These are phyloP conservation scores for Mythimna impura DNA, from an alignment of 2,888 invertebrate genomes.

Conservation along the genomic window DNA sequence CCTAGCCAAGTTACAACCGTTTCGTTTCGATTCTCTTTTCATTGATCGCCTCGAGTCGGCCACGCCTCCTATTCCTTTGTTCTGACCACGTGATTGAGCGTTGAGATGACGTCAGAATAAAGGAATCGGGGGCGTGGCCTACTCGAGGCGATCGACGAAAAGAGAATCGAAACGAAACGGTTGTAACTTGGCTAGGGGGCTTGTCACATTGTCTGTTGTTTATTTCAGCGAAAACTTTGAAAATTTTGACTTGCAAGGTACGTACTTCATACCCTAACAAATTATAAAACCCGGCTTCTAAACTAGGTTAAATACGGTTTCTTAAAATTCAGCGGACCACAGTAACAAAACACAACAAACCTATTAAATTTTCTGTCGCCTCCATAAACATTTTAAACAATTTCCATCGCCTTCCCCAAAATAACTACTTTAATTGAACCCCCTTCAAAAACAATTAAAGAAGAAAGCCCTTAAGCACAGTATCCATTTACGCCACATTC, in stretches of 20 bases:
- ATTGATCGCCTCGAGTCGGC: too few species aligned
- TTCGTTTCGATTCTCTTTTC: too few species aligned
- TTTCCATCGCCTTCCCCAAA: constrained; percentile 5
- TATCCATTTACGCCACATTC: constrained; percentile 40
- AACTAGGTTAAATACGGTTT: background rate
- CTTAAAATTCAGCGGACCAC: background rate
- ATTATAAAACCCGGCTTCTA: background rate
- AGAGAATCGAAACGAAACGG: too few species aligned
- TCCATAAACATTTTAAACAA: background rate
- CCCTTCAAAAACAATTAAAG: constrained; percentile 30
- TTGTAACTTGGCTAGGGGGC: too few species aligned
- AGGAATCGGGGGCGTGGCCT: too few species aligned
- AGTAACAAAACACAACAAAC: background rate
- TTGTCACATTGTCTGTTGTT: background rate
- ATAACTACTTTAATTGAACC: constrained; percentile 38
- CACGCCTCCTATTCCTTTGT: too few species aligned
- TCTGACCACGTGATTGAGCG: too few species aligned
- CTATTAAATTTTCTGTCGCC: background rate
- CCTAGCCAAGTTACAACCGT: too few species aligned
- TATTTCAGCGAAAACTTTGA: too few species aligned
- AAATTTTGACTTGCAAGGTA: background rate
- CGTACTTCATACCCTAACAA: background rate
- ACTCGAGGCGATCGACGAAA: too few species aligned
- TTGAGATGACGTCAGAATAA: too few species aligned
- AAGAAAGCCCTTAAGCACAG: constrained; percentile 11